Percentiles rank a stretch among this genome's conserved stretches.
Conservation (phyloP, 2,797 vertebrate genomes). For the Hypotaenidia okinawae region DNA sequence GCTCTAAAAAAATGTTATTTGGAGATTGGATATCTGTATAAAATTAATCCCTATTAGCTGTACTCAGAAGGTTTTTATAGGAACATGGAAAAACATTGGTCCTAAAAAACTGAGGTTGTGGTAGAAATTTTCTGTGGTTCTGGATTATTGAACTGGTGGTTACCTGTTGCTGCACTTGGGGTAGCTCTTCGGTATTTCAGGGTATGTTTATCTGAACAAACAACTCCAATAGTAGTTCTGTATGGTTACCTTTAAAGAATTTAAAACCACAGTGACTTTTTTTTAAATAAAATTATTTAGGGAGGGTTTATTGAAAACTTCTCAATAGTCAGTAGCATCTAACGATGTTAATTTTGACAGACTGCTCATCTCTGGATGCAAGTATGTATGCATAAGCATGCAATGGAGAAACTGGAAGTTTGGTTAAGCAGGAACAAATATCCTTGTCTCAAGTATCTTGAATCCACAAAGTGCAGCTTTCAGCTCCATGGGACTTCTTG, state of each 20-base stretch:
- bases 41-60: not conserved
- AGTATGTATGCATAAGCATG: fast-evolving
- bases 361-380: not conserved
- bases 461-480: not conserved
- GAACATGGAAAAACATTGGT: not conserved
- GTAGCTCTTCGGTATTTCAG: not conserved
- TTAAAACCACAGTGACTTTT: not conserved
- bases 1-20: not conserved
- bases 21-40: not conserved
- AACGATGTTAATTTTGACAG: not conserved
- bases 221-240: not conserved
- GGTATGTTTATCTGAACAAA: not conserved
- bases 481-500: not conserved
- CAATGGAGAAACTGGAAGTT: not conserved
- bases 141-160: not conserved
- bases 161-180: not conserved
- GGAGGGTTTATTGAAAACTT: not conserved
- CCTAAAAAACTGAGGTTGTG: not conserved
- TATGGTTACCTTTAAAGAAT: not conserved
- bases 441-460: not conserved
- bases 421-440: not conserved
- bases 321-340: not conserved
- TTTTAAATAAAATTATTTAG: not conserved
- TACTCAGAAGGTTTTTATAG: not conserved
- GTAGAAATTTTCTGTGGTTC: not conserved